Evolutionary conservation across 2,888 invertebrate species (phyloP), one percentile per base, ranked within the genome.

Genomic region (Melinopterus prodromus): DNA sequence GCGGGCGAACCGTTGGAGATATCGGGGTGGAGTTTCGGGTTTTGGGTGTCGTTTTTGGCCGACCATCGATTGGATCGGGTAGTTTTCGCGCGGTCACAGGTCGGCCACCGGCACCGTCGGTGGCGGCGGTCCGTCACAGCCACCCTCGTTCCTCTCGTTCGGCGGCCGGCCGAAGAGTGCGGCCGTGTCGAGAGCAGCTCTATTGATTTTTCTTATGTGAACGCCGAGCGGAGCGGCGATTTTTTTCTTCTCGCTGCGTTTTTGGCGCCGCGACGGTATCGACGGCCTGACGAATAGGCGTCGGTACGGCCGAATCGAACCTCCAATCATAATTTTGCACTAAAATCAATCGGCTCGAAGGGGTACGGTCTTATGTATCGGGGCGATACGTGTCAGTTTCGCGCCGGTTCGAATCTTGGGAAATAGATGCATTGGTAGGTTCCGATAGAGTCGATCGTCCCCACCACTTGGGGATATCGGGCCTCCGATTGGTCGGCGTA

Each of bases 401-500:
- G 78, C 35, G 35, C 74, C n/a, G 35, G 16, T 80, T 75, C 72
- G 77, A 76, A 77, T 78, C 80, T 80, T 81, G 82, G 82, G 80
- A 85, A 86, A 85, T 86, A 86, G 86, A 86, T 87, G 86, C 86
- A 86, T 86, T 85, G 86, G 87, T 83, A 84, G 85, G 85, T 86
- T 84, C 86, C 85, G 85, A 81, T 81, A 84, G 84, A 87, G 85
- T 87, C 87, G 87, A 87, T 87, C 87, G 86, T 80, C 81, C 82
- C 81, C 83, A 80, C 83, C 81, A 82, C 81, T 83, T 15, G 36
- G 71, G 77, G 38, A 37, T 12, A 38, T 69, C 77, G 74, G 14
- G 80, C 77, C 82, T 83, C 81, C 81, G 91, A 93, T 93, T 91
- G 92, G 92, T 91, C 91, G 90, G 69, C 76, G 86, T 86, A 88